A percentile compares a stretch with the other conserved stretches of the same genome.
phyloP scores from a whole-genome alignment of 2,888 invertebrate genomes.

The Stegophylla sp. region DNA sequence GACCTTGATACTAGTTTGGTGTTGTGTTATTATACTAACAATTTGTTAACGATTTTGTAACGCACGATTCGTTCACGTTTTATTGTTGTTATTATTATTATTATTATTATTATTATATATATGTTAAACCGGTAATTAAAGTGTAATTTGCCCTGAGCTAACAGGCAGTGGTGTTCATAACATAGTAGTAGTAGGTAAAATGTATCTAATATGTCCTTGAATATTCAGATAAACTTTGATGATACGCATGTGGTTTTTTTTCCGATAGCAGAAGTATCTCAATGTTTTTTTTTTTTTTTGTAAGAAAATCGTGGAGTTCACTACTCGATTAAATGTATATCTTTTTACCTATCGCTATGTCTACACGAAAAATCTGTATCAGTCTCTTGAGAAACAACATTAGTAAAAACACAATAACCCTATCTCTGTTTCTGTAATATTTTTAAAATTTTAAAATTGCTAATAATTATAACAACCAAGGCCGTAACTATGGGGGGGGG shows the following conservation, averaged over 20 bases:
- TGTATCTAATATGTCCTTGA: constrained; percentile 39
- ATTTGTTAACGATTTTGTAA: constrained; percentile 58
- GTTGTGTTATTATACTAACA: constrained; percentile 42
- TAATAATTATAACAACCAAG: too few species aligned
- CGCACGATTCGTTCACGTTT: constrained; percentile 59
- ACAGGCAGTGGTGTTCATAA: constrained; percentile 44
- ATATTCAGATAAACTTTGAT: constrained; percentile 44
- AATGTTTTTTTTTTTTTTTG: constrained; percentile 2
- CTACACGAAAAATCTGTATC: background rate
- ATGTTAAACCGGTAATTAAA: constrained; percentile 58
- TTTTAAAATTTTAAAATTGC: background rate
- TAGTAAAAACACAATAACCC: background rate
- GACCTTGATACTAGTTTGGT: constrained; percentile 59
- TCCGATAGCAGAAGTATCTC: constrained; percentile 5
- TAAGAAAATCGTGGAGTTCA: background rate
- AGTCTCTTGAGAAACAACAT: background rate
- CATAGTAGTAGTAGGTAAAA: constrained; percentile 13
- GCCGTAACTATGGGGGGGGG: too few species aligned
- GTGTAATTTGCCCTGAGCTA: constrained; percentile 54
- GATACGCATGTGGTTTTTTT: constrained; percentile 1
- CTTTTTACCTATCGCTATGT: background rate
- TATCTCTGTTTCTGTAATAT: background rate
- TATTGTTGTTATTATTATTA: constrained; percentile 51
- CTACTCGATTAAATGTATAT: background rate
- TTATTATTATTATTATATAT: constrained; percentile 25